These are phyloP conservation scores for Plagiodera versicolora DNA, from an alignment of 2,888 invertebrate genomes.

Conservation along the genomic window DNA sequence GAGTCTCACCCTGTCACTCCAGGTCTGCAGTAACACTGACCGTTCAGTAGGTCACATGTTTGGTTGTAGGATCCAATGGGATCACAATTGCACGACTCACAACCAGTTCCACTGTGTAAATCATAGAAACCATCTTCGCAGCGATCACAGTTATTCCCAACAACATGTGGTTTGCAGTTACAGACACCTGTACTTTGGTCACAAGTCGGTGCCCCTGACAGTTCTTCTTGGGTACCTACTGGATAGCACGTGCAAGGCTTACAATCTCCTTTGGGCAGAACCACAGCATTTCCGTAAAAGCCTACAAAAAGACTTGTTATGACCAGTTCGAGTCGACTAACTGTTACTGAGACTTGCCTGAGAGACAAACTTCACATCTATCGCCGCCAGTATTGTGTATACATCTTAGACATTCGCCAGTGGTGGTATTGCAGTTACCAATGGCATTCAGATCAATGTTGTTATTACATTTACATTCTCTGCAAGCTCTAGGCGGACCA, in stretches of 20 bases:
- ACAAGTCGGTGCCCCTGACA: slow-evolving; percentile 72
- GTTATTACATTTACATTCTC: slow-evolving; percentile 88
- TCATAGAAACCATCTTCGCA: slow-evolving; percentile 86
- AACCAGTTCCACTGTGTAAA: slow-evolving; percentile 83
- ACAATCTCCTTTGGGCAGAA: slow-evolving; percentile 88
- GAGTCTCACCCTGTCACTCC: slow-evolving; percentile 77
- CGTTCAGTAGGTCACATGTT: slow-evolving; percentile 78
- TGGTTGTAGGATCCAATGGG: slow-evolving; percentile 82
- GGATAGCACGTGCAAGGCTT: slow-evolving; percentile 86
- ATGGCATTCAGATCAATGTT: slow-evolving; percentile 95
- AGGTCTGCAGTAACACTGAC: slow-evolving; percentile 88
- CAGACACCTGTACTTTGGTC: slow-evolving; percentile 83
- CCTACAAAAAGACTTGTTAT: slow-evolving; percentile 56
- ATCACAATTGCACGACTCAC: slow-evolving; percentile 88
- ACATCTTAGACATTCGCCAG: slow-evolving; percentile 95
- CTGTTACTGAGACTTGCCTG: slow-evolving; percentile 60
- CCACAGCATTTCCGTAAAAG: slow-evolving; percentile 92
- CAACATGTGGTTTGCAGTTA: slow-evolving; percentile 77
- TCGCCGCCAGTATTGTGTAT: slow-evolving; percentile 92
- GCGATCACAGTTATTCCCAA: slow-evolving; percentile 79
- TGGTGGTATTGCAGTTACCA: slow-evolving; percentile 95
- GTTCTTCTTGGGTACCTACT: slow-evolving; percentile 77
- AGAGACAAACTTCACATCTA: slow-evolving; percentile 89
- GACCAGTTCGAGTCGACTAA: neutral
- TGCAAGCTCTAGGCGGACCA: slow-evolving; percentile 72